Conservation (phyloP, 2,797 vertebrate genomes). For the Tiaroga cobitis region DNA sequence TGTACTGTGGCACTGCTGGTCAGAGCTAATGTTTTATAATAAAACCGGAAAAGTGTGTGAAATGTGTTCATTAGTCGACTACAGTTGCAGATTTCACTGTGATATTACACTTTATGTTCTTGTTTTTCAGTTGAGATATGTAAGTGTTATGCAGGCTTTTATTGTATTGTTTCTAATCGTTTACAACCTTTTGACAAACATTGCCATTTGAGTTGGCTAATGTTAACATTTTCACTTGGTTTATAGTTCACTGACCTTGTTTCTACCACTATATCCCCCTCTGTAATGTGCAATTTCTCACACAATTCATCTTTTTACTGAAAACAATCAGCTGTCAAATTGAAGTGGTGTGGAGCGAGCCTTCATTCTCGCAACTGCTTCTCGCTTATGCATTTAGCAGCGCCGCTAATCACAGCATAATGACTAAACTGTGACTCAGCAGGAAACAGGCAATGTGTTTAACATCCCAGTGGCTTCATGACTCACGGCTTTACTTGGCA, state of each 20-base stretch:
- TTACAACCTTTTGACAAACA: not conserved
- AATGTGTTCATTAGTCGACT: not conserved
- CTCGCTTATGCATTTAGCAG: conserved; percentile 71
- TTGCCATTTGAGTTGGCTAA: not conserved
- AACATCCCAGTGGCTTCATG: conserved; percentile 73
- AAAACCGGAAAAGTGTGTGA: not conserved
- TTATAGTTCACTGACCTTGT: not conserved
- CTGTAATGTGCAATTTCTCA: not conserved
- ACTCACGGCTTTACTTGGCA: conserved; percentile 69
- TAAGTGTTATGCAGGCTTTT: not conserved
- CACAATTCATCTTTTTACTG: not conserved
- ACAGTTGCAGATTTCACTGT: not conserved
- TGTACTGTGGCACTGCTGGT: not conserved
- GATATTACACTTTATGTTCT: not conserved
- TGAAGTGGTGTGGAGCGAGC: not conserved
- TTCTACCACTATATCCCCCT: not conserved
- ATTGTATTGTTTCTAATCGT: not conserved
- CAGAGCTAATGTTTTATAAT: not conserved
- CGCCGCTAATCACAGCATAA: conserved; percentile 73
- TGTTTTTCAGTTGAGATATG: too few relatives aligned
- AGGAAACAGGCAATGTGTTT: conserved; percentile 75
- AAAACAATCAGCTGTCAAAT: not conserved
- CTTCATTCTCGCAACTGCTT: conserved; percentile 32
- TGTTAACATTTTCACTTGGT: not conserved
- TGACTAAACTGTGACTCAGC: conserved; percentile 78